A percentile compares a stretch with the other conserved stretches of the same genome.
Conservation (phyloP, 2,888 invertebrate genomes). For the Choreutis nemorana region DNA sequence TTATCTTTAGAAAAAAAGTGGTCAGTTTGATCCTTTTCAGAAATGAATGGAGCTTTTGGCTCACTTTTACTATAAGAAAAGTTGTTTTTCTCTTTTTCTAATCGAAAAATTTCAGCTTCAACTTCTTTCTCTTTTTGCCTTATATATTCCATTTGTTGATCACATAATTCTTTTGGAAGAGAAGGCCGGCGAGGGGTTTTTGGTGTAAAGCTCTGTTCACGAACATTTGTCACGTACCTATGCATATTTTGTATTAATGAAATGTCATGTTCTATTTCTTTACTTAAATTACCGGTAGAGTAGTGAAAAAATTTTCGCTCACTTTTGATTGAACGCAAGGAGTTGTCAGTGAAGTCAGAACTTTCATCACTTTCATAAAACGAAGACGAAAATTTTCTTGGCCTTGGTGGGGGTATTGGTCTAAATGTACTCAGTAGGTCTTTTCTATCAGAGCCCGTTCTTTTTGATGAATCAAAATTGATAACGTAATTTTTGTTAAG, state of each 20-base stretch:
- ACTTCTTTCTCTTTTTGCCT: constrained; percentile 73
- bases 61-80: constrained; percentile 20
- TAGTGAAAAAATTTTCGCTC: constrained; percentile 49
- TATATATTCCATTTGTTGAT: constrained; percentile 71
- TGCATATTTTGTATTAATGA: constrained; percentile 58
- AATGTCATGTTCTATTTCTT: constrained; percentile 55
- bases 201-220: constrained; percentile 22
- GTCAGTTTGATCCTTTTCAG: constrained; percentile 32
- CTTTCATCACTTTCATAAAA: constrained; percentile 54
- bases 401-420: constrained; percentile 48
- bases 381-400: constrained; percentile 39
- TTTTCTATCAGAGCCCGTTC: constrained; percentile 12
- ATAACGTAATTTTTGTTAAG: constrained; percentile 17
- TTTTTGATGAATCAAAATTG: constrained; percentile 14
- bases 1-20: too few species aligned
- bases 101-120: constrained; percentile 68
- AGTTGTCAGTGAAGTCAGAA: constrained; percentile 45
- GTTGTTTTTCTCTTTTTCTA: constrained; percentile 63
- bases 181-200: constrained; percentile 58
- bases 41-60: constrained; percentile 42
- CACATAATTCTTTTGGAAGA: constrained; percentile 70
- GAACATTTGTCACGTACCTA: constrained; percentile 32
- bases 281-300: constrained; percentile 51
- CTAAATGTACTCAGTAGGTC: constrained; percentile 22
- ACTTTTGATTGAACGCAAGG: constrained; percentile 39